phyloP scores from a whole-genome alignment of 1,140 invertebrate species.

The Archivesica marissinica region DNA sequence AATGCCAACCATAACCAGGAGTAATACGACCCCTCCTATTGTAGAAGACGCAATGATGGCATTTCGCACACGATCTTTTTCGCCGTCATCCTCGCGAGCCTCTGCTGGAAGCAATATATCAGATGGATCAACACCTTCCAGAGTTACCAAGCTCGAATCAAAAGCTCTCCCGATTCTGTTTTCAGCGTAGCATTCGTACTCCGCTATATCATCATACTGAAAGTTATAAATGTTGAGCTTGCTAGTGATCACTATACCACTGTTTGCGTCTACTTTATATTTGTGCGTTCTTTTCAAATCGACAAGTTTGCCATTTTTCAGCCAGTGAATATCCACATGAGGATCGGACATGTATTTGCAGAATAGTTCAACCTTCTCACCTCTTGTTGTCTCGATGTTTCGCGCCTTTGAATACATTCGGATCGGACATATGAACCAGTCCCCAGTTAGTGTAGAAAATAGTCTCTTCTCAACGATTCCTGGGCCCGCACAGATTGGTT shows the following conservation, averaged over 20 bases:
- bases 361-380: constrained; percentile 60
- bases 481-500: constrained; percentile 68
- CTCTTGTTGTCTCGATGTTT: constrained; percentile 41
- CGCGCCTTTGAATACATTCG: constrained; percentile 71
- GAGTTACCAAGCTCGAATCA: constrained; percentile 71
- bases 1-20: constrained; percentile 65
- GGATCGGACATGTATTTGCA: constrained; percentile 74
- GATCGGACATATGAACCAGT: constrained; percentile 65
- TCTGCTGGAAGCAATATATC: constrained; percentile 19
- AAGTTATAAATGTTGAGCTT: constrained; percentile 69
- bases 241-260: constrained; percentile 37
- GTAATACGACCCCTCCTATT: constrained; percentile 70
- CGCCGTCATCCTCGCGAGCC: neutral
- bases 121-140: constrained; percentile 65
- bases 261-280: constrained; percentile 61
- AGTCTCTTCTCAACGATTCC: constrained; percentile 50
- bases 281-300: constrained; percentile 57
- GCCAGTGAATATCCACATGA: constrained; percentile 66
- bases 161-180: constrained; percentile 72
- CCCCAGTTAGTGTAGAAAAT: constrained; percentile 46
- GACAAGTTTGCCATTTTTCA: constrained; percentile 58
- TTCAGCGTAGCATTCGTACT: constrained; percentile 75
- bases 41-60: constrained; percentile 71
- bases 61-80: constrained; percentile 49
- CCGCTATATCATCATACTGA: constrained; percentile 68